A percentile compares a stretch with the other conserved stretches of the same genome.
These are phyloP conservation scores for Balaenoptera acutorostrata DNA, from an alignment of 2,113 vertebrate species.

Conservation along the genomic window DNA sequence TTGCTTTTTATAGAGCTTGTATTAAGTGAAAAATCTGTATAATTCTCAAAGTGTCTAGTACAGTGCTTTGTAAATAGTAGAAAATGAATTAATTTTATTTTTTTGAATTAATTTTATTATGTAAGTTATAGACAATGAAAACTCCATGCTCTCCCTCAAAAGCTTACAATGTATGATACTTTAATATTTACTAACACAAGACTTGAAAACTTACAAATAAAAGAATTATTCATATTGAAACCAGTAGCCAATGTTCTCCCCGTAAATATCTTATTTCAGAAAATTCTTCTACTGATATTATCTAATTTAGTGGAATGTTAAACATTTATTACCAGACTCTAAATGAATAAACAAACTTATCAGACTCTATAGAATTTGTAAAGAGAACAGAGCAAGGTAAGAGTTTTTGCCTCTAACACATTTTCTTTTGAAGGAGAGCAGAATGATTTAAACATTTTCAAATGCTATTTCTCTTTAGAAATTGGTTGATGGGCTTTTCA, in stretches of 20 bases:
- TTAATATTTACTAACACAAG: conserved; percentile 2
- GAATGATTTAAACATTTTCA: background rate
- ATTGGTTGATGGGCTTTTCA: background rate
- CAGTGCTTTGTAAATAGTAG: background rate
- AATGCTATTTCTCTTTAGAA: conserved; percentile 17
- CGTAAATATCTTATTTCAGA: background rate
- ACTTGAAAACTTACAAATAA: background rate
- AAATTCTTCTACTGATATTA: background rate
- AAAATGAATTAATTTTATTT: background rate
- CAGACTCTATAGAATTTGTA: background rate
- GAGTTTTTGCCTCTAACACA: background rate
- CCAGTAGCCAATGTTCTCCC: background rate
- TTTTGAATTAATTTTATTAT: background rate
- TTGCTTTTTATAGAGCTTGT: background rate
- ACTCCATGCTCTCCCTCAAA: background rate
- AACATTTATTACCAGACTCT: background rate
- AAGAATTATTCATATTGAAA: background rate
- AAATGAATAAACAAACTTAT: background rate
- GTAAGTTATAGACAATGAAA: background rate
- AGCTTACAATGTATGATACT: background rate
- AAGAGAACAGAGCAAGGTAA: background rate
- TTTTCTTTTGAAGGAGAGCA: background rate
- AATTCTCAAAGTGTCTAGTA: background rate
- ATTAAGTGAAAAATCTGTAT: background rate
- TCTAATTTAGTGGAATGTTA: background rate